A percentile compares a stretch with the other conserved stretches of the same genome.
Conservation (phyloP, 2,797 vertebrate genomes). For the Salmo trutta region DNA sequence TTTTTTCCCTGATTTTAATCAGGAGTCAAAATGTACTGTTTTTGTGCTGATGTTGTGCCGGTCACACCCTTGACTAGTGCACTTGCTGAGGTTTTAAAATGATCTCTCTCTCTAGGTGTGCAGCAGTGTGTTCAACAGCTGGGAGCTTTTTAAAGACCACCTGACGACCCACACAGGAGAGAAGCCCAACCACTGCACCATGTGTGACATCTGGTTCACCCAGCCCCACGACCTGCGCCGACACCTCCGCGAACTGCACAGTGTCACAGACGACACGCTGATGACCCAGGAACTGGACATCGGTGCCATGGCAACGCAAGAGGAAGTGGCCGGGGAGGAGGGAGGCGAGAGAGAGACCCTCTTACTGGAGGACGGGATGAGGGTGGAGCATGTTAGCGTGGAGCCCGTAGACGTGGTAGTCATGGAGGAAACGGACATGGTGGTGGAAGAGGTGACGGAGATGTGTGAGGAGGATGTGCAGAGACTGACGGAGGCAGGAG, state of each 20-base stretch:
- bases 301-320: constrained; percentile 68
- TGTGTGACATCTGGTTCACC: constrained; percentile 98
- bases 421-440: constrained; percentile 82
- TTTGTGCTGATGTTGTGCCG: not conserved
- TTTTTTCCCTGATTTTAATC: not conserved
- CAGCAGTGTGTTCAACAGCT: constrained; percentile 96
- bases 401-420: constrained; percentile 88
- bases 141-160: constrained; percentile 98
- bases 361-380: constrained; percentile 83
- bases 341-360: constrained; percentile 75
- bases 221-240: constrained; percentile 86
- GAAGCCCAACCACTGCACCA: constrained; percentile 96
- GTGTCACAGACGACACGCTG: constrained; percentile 74
- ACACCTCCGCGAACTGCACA: constrained; percentile 87
- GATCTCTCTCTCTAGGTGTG: constrained; percentile 81
- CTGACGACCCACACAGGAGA: constrained; percentile 94
- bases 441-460: constrained; percentile 28
- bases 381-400: constrained; percentile 86
- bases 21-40: not conserved
- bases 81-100: not conserved
- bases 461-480: constrained; percentile 75
- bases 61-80: not conserved
- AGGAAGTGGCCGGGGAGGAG: constrained; percentile 49
- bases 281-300: constrained; percentile 76
- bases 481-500: constrained; percentile 76